Conservation (phyloP, 2,888 invertebrate genomes). For the Zygaena filipendulae region DNA sequence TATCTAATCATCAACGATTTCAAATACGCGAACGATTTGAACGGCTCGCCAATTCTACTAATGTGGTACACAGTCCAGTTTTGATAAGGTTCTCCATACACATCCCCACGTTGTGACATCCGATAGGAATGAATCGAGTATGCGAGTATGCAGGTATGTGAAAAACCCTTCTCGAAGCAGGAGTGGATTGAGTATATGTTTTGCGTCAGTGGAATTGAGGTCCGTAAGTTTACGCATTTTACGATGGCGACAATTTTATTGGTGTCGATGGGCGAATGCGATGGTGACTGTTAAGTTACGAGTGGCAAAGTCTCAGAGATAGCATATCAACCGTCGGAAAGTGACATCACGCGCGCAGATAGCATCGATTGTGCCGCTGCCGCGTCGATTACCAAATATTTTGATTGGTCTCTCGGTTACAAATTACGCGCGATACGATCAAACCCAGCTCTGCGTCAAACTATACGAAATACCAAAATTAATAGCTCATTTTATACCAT, state of each 20-base stretch:
- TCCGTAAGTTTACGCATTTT: too few species aligned
- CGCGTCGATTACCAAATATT: constrained; percentile 48
- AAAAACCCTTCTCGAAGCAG: too few species aligned
- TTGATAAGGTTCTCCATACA: too few species aligned
- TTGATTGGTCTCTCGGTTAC: constrained; percentile 43
- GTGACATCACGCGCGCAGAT: constrained; percentile 41
- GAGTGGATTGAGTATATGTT: too few species aligned
- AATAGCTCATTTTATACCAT: constrained; percentile 22
- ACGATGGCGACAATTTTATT: too few species aligned
- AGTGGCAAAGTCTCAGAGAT: constrained; percentile 25
- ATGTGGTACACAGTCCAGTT: too few species aligned
- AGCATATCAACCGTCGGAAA: constrained; percentile 34
- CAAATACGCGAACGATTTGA: constrained; percentile 4
- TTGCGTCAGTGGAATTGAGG: too few species aligned
- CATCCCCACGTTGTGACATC: too few species aligned
- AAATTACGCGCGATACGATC: constrained; percentile 48
- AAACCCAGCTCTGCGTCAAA: constrained; percentile 15
- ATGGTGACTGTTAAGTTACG: constrained; percentile 15
- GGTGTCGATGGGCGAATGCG: too few species aligned
- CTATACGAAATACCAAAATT: constrained; percentile 20
- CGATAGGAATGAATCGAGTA: too few species aligned
- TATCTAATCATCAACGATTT: constrained; percentile 11
- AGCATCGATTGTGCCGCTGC: constrained; percentile 32
- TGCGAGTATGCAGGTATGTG: too few species aligned
- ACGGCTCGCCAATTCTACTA: background rate